Percentiles rank a stretch among this genome's conserved stretches.
These are phyloP conservation scores for Sitodiplosis mosellana DNA, from an alignment of 1,140 invertebrate genomes.

Conservation along the genomic window DNA sequence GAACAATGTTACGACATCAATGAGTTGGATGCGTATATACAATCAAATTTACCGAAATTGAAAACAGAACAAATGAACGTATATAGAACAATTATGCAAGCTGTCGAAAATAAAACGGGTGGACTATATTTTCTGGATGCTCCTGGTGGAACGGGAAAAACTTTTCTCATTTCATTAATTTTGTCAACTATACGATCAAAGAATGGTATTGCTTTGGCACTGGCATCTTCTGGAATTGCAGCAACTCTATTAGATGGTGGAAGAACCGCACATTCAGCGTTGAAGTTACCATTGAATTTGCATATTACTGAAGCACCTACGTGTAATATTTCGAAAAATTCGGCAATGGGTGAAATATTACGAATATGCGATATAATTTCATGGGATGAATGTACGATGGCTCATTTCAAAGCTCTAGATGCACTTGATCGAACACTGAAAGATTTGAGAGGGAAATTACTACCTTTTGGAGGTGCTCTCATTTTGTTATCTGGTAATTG, in stretches of 20 bases:
- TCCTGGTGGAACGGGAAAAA: too few relatives aligned
- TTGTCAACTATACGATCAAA: too few relatives aligned
- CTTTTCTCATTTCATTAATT: too few relatives aligned
- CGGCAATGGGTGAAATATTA: conserved; percentile 14
- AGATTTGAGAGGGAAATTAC: conserved; percentile 15
- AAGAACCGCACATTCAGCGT: conserved; percentile 30
- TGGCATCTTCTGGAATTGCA: too few relatives aligned
- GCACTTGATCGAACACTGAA: conserved; percentile 20
- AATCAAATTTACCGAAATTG: too few relatives aligned
- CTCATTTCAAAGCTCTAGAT: conserved; percentile 18
- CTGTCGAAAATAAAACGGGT: too few relatives aligned
- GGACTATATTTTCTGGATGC: too few relatives aligned
- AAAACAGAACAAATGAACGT: too few relatives aligned
- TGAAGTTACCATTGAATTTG: conserved; percentile 15
- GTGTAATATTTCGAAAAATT: conserved; percentile 21
- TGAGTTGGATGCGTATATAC: too few relatives aligned
- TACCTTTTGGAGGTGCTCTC: conserved; percentile 15
- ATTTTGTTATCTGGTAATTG: conserved; percentile 29
- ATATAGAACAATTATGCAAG: too few relatives aligned
- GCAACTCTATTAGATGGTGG: conserved; percentile 29
- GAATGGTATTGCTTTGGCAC: too few relatives aligned
- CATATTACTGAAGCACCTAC: conserved; percentile 13
- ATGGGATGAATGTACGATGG: conserved; percentile 24
- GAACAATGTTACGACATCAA: too few relatives aligned
- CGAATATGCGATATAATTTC: conserved; percentile 14